A percentile compares a stretch with the other conserved stretches of the same genome.
These are phyloP conservation scores for Sarcophaga peregrina DNA, from an alignment of 1,140 invertebrate genomes.

Conservation along the genomic window DNA sequence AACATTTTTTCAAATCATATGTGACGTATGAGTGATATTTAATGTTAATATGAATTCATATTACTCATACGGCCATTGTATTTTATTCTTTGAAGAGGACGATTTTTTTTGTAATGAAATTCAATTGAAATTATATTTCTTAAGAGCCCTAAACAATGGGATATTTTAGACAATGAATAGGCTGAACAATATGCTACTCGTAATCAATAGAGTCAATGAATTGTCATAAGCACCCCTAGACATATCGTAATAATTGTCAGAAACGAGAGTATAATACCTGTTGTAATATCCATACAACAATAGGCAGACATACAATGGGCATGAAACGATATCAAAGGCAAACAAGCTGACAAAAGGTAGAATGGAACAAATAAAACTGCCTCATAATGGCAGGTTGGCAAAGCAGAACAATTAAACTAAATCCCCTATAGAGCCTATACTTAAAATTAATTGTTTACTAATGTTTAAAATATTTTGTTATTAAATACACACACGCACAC, in stretches of 20 bases:
- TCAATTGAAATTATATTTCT: not conserved
- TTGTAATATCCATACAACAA: too few species aligned
- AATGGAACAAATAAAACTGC: not conserved
- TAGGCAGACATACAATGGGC: too few species aligned
- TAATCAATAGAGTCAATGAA: not conserved
- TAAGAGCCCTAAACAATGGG: not conserved
- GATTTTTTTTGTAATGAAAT: not conserved
- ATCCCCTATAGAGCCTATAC: slow-evolving; percentile 30
- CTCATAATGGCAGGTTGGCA: not conserved
- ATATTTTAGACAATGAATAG: not conserved
- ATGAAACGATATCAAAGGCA: not conserved
- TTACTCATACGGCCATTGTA: not conserved
- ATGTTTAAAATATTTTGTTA: slow-evolving; percentile 23
- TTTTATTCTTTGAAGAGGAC: too few species aligned
- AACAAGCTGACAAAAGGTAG: too few species aligned
- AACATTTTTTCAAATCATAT: too few species aligned
- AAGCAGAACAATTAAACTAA: slow-evolving; percentile 25
- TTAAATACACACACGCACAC: not conserved
- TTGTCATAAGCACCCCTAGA: slow-evolving; percentile 22
- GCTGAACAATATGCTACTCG: too few species aligned
- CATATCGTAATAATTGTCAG: slow-evolving; percentile 29
- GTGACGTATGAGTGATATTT: not conserved
- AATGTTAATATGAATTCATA: not conserved
- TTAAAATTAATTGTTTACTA: slow-evolving; percentile 39
- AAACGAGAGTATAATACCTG: too few species aligned